Percentiles rank a stretch among this genome's conserved stretches.
Conservation (phyloP, 2,113 vertebrate genomes). For the Sceloporus tristichus region DNA sequence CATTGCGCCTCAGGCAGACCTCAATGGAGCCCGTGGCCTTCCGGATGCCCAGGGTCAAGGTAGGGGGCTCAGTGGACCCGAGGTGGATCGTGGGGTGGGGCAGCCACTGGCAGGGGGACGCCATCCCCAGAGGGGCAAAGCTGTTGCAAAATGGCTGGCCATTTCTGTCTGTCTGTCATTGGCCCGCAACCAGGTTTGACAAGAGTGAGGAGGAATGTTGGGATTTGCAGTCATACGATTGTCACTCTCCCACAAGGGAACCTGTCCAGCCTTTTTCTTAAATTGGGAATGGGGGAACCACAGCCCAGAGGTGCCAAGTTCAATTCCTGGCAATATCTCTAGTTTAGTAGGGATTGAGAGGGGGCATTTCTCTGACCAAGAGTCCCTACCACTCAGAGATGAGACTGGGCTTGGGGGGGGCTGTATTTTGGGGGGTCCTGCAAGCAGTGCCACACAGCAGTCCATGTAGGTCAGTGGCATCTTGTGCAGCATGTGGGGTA, state of each 20-base stretch:
- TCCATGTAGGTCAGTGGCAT: no score
- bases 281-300: no score
- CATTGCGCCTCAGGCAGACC: conserved; percentile 86
- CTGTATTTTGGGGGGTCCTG: no score
- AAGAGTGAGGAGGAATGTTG: no score
- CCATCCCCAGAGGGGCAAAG: no score
- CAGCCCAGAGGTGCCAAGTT: not conserved
- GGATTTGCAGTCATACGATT: no score
- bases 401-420: not conserved
- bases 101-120: no score
- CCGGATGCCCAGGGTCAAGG: conserved; percentile 91
- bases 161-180: no score
- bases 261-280: not conserved
- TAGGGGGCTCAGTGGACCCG: conserved; percentile 41
- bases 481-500: not conserved
- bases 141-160: no score
- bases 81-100: not conserved
- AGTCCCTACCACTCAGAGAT: not conserved
- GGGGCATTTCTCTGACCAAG: not conserved
- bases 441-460: no score
- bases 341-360: not conserved
- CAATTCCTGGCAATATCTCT: not conserved
- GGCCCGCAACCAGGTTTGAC: no score
- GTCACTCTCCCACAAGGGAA: no score
- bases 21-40: conserved; percentile 90